phyloP scores from a whole-genome alignment of 2,113 vertebrate genomes.

The Sphyrna mokarran region DNA sequence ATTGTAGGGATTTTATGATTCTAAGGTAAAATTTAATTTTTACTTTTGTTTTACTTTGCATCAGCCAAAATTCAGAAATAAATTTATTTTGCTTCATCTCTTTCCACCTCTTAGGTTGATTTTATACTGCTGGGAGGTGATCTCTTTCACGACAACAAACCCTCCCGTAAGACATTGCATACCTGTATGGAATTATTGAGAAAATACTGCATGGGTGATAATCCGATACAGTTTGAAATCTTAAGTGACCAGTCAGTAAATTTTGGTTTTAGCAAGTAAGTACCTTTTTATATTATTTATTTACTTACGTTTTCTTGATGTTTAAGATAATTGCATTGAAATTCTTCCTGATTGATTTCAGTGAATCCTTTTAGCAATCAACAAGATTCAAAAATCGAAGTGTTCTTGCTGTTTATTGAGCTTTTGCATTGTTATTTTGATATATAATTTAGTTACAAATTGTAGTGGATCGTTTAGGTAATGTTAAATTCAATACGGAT shows the following conservation, averaged over 20 bases:
- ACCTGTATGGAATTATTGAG: constrained; percentile 73
- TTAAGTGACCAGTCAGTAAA: constrained; percentile 91
- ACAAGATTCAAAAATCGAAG: neutral
- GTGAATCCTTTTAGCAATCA: neutral
- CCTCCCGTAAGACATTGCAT: constrained; percentile 81
- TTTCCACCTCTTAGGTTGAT: constrained; percentile 72
- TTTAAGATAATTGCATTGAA: neutral
- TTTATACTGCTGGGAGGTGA: constrained; percentile 92
- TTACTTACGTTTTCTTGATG: neutral
- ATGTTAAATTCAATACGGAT: neutral
- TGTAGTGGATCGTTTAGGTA: neutral
- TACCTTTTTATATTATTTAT: constrained; percentile 39
- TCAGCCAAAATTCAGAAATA: neutral
- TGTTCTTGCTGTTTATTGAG: neutral
- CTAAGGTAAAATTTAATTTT: neutral
- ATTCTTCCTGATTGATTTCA: neutral
- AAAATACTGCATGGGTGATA: constrained; percentile 92
- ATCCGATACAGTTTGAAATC: constrained; percentile 82
- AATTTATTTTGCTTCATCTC: constrained; percentile 37
- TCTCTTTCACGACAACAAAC: constrained; percentile 97
- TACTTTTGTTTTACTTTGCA: neutral
- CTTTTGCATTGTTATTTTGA: neutral
- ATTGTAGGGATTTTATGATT: no score
- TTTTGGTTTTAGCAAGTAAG: constrained; percentile 88
- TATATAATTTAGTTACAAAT: neutral